Evolutionary conservation across 1,140 invertebrate species (phyloP).

Genomic region (Platyura marginata): DNA sequence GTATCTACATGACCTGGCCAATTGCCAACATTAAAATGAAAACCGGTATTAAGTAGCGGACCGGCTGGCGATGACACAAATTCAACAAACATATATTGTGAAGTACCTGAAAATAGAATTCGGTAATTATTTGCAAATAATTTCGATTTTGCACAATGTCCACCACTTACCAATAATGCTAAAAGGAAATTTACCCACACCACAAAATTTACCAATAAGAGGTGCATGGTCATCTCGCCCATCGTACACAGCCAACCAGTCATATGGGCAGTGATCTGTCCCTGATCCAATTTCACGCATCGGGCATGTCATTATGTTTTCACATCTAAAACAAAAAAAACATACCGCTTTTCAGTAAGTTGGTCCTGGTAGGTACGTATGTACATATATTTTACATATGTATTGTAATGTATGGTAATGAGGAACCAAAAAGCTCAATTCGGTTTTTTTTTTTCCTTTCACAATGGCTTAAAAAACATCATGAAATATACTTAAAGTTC

Average conservation of each 20-base stretch:
- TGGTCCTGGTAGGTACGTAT: too few species aligned
- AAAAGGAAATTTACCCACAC: conserved; percentile 84
- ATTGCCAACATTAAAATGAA: conserved; percentile 84
- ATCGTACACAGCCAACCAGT: conserved; percentile 80
- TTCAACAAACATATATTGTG: conserved; percentile 74
- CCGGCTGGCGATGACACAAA: conserved; percentile 79
- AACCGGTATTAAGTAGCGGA: conserved; percentile 73
- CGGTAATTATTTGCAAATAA: background rate
- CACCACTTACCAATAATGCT: conserved; percentile 55
- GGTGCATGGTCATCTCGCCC: conserved; percentile 70
- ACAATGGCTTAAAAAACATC: too few species aligned
- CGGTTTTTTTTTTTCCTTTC: too few species aligned
- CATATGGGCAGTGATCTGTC: conserved; percentile 72
- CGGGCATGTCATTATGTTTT: conserved; percentile 87
- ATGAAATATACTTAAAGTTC: too few species aligned
- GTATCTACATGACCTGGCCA: conserved; percentile 82
- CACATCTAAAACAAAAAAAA: conserved; percentile 34
- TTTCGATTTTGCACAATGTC: background rate
- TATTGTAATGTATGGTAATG: too few species aligned
- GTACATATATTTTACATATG: too few species aligned
- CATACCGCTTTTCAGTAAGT: too few species aligned
- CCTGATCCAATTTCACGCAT: conserved; percentile 77
- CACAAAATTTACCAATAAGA: conserved; percentile 80
- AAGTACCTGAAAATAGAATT: conserved; percentile 34
- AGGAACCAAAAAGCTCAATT: too few species aligned